These are phyloP conservation scores for Mormyrops boulengeri DNA, from an alignment of 2,797 vertebrate genomes.

Conservation along the genomic window DNA sequence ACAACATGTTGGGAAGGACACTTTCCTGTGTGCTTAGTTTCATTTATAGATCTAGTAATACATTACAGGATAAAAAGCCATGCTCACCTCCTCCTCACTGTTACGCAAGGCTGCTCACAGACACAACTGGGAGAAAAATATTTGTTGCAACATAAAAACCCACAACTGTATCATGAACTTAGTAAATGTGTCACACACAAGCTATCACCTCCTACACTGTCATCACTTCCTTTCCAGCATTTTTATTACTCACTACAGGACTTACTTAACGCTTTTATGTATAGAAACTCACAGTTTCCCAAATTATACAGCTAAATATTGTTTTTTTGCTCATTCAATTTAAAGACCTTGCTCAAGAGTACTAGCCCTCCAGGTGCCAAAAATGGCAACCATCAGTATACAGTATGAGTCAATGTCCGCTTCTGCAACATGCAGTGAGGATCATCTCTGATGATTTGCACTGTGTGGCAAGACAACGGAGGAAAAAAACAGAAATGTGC, in stretches of 20 bases:
- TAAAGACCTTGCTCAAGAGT: neutral
- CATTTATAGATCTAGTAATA: neutral
- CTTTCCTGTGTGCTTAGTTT: neutral
- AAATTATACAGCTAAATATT: neutral
- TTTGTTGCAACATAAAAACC: neutral
- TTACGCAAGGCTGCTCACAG: neutral
- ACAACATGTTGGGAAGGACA: neutral
- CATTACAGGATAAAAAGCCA: neutral
- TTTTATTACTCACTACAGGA: neutral
- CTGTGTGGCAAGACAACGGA: neutral
- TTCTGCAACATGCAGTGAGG: neutral
- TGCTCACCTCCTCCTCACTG: neutral
- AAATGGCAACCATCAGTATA: neutral
- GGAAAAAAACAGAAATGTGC: neutral
- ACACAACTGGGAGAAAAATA: neutral
- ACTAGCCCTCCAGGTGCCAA: neutral
- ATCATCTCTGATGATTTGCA: neutral
- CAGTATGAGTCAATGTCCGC: neutral
- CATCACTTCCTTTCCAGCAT: neutral
- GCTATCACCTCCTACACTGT: neutral
- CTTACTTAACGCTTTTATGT: neutral
- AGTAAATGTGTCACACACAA: neutral
- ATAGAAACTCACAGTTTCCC: neutral
- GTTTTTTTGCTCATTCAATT: neutral
- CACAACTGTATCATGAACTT: neutral